Percentiles rank a stretch among this genome's conserved stretches.
Evolutionary conservation across 2,888 invertebrate genomes (phyloP).

Genomic region (Diaperis boleti): DNA sequence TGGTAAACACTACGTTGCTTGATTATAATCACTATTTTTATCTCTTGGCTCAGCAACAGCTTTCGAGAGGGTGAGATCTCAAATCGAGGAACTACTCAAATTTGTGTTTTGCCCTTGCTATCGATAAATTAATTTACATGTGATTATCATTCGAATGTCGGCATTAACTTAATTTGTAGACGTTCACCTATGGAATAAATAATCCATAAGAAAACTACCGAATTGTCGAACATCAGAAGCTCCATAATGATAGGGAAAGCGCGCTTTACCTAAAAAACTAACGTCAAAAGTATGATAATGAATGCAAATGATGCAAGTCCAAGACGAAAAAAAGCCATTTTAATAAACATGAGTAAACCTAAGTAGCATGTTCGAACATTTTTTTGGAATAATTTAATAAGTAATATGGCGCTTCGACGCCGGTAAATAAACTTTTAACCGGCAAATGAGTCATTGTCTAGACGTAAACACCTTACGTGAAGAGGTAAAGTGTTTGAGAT

Average conservation of each 20-base stretch:
- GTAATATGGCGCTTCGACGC: conserved; percentile 37
- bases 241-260: conserved; percentile 42
- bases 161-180: conserved; percentile 29
- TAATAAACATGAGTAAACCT: conserved; percentile 55
- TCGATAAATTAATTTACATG: conserved; percentile 22
- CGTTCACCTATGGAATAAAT: conserved; percentile 47
- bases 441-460: conserved; percentile 34
- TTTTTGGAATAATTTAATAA: conserved; percentile 43
- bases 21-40: not conserved
- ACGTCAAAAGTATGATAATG: conserved; percentile 53
- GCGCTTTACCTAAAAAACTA: conserved; percentile 34
- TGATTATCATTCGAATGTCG: conserved; percentile 16
- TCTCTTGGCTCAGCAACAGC: not conserved
- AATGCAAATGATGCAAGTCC: conserved; percentile 52
- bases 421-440: conserved; percentile 31
- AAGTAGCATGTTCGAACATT: conserved; percentile 50
- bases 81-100: not conserved
- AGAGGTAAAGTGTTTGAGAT: conserved; percentile 14
- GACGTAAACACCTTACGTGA: conserved; percentile 20
- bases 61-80: not conserved
- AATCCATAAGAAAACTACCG: conserved; percentile 46
- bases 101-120: conserved; percentile 5
- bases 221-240: conserved; percentile 45
- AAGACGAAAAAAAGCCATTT: conserved; percentile 50
- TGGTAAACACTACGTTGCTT: conserved; percentile 1